Evolutionary conservation across 1,140 invertebrate genomes (phyloP), one percentile per base, ranked within the genome.

Genomic region (Sitobion miscanthi): DNA sequence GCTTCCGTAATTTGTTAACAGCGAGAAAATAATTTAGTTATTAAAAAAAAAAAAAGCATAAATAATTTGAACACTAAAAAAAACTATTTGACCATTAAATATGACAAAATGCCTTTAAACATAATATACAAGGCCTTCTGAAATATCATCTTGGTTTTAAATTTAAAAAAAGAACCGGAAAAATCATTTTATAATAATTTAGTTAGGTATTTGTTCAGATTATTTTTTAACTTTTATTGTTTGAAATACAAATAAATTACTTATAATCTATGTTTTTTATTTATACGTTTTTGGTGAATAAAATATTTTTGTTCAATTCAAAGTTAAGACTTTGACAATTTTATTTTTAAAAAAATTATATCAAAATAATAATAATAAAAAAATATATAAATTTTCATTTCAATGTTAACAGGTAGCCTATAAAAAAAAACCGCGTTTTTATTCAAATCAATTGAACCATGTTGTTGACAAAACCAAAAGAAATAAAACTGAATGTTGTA

Each of bases 401-500:
- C 8, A 30, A 4, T 45, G 82, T 85, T 38, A 38, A 85, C 82
- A 85, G 21, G 35, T 85, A 23, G 35, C 8, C 7, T 45, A 47
- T 25, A 25, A 86, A 86, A 85, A 85, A 25, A 86, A 30, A 17
- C 42, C 25, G 9, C 30, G 1, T 7, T 86, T 45, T 49, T 47
- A 86, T 86, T 86, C 85, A 86, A 86, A 86, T 86, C 85, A 86
- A 86, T 86, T 47, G 25, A 47, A 86, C 45, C 45, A 25, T 86
- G 23, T 45, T 85, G 83, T 85, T 45, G 38, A 85, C 35, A 85
- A 45, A 38, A 9, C 20, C 42, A 25, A 85, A 38, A 85, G 9
- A 85, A 45, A 85, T 45, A 85, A 85, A 45, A 85, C 0, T 42
- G 45, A 45, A 85, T 38, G 35, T 83, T 42, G 8, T 83, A 83